phyloP scores from a whole-genome alignment of 2,888 invertebrate genomes.

The Epiblema foenella region DNA sequence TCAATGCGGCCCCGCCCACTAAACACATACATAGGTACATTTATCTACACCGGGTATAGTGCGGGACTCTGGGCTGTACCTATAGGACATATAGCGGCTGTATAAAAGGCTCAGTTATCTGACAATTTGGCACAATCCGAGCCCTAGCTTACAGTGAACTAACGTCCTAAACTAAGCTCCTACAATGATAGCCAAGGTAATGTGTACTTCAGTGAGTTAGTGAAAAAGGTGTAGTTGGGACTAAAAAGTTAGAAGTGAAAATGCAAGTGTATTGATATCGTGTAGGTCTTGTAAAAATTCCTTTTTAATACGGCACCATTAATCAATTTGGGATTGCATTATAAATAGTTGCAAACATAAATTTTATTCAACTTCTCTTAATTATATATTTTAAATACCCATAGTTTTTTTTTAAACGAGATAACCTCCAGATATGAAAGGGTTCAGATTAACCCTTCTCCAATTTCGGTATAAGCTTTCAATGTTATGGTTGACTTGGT shows the following conservation, averaged over 20 bases:
- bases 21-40: conserved; percentile 61
- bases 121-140: conserved; percentile 77
- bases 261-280: conserved; percentile 30
- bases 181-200: conserved; percentile 81
- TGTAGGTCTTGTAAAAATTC: conserved; percentile 4
- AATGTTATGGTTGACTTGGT: conserved; percentile 14
- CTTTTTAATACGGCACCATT: not conserved
- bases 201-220: conserved; percentile 38
- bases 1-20: conserved; percentile 71
- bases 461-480: conserved; percentile 18
- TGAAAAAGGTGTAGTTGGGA: conserved; percentile 27
- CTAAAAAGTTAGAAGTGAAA: conserved; percentile 24
- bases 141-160: conserved; percentile 73
- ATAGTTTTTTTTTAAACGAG: not conserved
- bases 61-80: conserved; percentile 64
- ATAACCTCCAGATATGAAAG: not conserved
- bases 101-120: conserved; percentile 79
- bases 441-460: conserved; percentile 9
- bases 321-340: not conserved
- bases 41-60: conserved; percentile 63
- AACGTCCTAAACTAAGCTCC: conserved; percentile 66
- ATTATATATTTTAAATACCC: too few relatives aligned
- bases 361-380: not conserved
- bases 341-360: not conserved
- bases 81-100: conserved; percentile 72